phyloP scores from a whole-genome alignment of 2,113 vertebrate species.

The Hypanus sabinus region DNA sequence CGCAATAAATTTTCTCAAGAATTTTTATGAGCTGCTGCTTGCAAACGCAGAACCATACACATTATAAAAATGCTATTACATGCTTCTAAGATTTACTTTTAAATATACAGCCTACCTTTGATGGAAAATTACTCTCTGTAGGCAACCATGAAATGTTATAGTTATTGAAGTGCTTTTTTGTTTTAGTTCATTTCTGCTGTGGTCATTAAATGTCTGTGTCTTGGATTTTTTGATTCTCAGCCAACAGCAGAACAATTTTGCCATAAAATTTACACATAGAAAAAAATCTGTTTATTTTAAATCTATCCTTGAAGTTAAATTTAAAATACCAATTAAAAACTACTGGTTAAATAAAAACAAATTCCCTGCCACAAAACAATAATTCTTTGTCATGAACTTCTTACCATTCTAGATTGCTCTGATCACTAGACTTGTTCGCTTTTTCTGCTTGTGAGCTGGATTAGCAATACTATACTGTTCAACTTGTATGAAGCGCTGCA shows the following conservation, averaged over 20 bases:
- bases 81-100: conserved; percentile 37
- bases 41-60: conserved; percentile 48
- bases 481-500: neutral
- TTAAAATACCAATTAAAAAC: conserved; percentile 7
- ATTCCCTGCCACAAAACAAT: neutral
- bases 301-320: neutral
- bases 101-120: conserved; percentile 31
- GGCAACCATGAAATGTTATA: conserved; percentile 37
- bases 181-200: conserved; percentile 34
- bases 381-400: neutral
- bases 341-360: conserved; percentile 6
- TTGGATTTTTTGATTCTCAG: neutral
- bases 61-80: conserved; percentile 38
- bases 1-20: conserved; percentile 53
- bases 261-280: conserved; percentile 10
- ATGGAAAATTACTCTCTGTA: conserved; percentile 37
- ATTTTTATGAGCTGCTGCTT: conserved; percentile 51
- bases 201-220: conserved; percentile 33
- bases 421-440: neutral
- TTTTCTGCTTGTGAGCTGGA: neutral
- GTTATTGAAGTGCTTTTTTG: conserved; percentile 33
- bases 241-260: conserved; percentile 6
- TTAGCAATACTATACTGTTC: neutral
- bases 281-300: conserved; percentile 20
- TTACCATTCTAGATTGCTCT: neutral